phyloP scores from a whole-genome alignment of 2,888 invertebrate species.

The Monopis laevigella region DNA sequence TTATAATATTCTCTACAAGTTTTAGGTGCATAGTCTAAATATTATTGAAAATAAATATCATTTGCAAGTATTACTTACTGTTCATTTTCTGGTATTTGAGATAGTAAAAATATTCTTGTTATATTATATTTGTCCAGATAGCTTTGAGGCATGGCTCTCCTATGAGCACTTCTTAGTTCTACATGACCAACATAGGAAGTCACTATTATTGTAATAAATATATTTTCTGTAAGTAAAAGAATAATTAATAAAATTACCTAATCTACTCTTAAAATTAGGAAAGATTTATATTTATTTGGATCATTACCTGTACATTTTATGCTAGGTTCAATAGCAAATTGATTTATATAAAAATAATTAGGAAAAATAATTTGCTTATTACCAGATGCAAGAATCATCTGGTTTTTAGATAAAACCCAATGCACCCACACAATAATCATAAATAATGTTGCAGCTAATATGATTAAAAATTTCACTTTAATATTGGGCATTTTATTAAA shows the following conservation, averaged over 20 bases:
- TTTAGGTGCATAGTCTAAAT: too few species aligned
- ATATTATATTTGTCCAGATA: slow-evolving; percentile 68
- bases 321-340: slow-evolving; percentile 28
- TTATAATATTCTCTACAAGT: too few species aligned
- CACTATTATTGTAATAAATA: slow-evolving; percentile 64
- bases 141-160: slow-evolving; percentile 70
- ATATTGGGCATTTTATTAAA: not conserved
- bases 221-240: slow-evolving; percentile 27
- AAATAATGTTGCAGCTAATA: not conserved
- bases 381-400: not conserved
- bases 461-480: not conserved
- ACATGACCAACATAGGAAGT: slow-evolving; percentile 82
- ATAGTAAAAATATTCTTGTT: slow-evolving; percentile 75
- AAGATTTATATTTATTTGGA: not conserved
- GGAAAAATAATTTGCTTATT: not conserved
- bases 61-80: slow-evolving; percentile 32
- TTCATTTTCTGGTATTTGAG: slow-evolving; percentile 61
- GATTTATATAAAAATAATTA: slow-evolving; percentile 22
- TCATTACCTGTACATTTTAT: slow-evolving; percentile 32
- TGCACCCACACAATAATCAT: not conserved
- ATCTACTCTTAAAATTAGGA: not conserved
- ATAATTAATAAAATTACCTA: not conserved
- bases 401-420: not conserved
- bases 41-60: too few species aligned
- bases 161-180: slow-evolving; percentile 73